These are phyloP conservation scores for Sminthurides aquaticus DNA, from an alignment of 2,888 invertebrate genomes.

Conservation along the genomic window DNA sequence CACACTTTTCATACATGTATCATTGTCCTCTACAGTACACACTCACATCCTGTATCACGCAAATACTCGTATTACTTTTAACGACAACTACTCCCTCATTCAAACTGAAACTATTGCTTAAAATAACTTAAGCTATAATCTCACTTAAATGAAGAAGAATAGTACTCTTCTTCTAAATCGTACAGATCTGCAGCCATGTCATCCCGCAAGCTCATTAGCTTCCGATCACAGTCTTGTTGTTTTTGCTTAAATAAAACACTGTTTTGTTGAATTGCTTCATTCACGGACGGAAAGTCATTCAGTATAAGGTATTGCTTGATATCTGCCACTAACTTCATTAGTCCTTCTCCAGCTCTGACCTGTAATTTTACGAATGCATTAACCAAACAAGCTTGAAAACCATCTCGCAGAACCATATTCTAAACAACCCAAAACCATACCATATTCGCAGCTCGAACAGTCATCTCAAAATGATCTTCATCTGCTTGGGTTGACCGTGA, in stretches of 20 bases:
- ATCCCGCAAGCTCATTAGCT: conserved; percentile 81
- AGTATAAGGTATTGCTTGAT: conserved; percentile 95
- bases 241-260: conserved; percentile 80
- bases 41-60: too few relatives aligned
- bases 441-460: conserved; percentile 91
- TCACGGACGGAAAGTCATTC: conserved; percentile 96
- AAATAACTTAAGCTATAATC: background rate
- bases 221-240: conserved; percentile 87
- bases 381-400: background rate
- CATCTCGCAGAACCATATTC: background rate
- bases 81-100: too few relatives aligned
- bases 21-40: too few relatives aligned
- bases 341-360: conserved; percentile 90
- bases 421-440: conserved; percentile 45
- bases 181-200: conserved; percentile 91
- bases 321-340: conserved; percentile 94
- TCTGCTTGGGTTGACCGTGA: conserved; percentile 86
- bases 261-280: conserved; percentile 92
- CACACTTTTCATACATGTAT: too few relatives aligned
- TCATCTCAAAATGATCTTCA: conserved; percentile 94
- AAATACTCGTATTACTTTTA: too few relatives aligned
- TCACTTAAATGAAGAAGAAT: conserved; percentile 72
- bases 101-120: too few relatives aligned
- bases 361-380: conserved; percentile 45
- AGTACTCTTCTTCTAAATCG: conserved; percentile 88